Conservation (phyloP, 1,140 invertebrate species). For the Diorhabda carinulata region DNA sequence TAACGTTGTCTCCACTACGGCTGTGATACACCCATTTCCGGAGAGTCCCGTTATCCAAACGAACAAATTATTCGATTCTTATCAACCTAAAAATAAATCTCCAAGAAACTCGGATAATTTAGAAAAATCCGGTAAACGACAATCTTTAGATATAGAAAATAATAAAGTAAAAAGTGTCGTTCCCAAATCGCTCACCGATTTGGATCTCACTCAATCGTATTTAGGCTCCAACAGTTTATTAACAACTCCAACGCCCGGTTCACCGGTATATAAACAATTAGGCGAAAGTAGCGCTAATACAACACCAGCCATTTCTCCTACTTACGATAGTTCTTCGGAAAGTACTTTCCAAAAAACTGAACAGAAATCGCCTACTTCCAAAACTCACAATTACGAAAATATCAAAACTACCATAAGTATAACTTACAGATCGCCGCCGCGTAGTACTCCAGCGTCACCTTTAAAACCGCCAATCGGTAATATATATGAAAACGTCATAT, state of each 20-base stretch:
- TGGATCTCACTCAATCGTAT: slow-evolving; percentile 32
- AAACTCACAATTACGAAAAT: slow-evolving; percentile 47
- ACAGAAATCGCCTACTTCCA: slow-evolving; percentile 27
- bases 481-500: slow-evolving; percentile 54
- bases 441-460: slow-evolving; percentile 34
- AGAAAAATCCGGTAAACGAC: slow-evolving; percentile 32
- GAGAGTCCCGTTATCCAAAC: slow-evolving; percentile 22
- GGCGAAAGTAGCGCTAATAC: slow-evolving; percentile 41
- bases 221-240: slow-evolving; percentile 25
- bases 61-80: slow-evolving; percentile 20
- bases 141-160: slow-evolving; percentile 39
- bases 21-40: slow-evolving; percentile 36
- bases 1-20: slow-evolving; percentile 41
- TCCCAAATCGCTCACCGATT: slow-evolving; percentile 40
- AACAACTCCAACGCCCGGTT: slow-evolving; percentile 39
- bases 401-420: slow-evolving; percentile 61
- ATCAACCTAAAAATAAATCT: slow-evolving; percentile 44
- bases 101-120: slow-evolving; percentile 41
- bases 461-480: slow-evolving; percentile 43
- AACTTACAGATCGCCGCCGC: slow-evolving; percentile 59
- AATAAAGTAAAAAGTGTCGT: slow-evolving; percentile 18
- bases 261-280: slow-evolving; percentile 40
- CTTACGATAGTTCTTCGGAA: slow-evolving; percentile 29
- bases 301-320: slow-evolving; percentile 35
- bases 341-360: slow-evolving; percentile 26